phyloP scores from a whole-genome alignment of 2,888 invertebrate genomes.

The Amblyjoppa proteus region DNA sequence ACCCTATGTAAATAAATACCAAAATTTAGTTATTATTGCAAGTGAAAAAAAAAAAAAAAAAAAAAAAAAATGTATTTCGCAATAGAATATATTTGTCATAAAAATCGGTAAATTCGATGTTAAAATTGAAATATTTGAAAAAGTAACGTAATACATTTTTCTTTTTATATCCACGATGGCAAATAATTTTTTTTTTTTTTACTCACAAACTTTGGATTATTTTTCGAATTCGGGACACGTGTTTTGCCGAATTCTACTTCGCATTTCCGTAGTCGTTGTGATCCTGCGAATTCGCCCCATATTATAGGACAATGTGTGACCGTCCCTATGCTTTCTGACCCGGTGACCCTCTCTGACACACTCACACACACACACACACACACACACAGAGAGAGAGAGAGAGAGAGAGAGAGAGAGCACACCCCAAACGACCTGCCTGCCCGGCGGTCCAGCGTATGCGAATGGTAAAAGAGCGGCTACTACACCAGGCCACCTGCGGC shows the following conservation, averaged over 20 bases:
- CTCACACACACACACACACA: neutral
- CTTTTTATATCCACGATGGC: neutral
- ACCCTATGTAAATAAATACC: neutral
- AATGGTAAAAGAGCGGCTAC: conserved; percentile 72
- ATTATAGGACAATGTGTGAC: conserved; percentile 25
- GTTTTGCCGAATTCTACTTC: neutral
- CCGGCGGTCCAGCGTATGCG: conserved; percentile 67
- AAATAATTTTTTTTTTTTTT: neutral
- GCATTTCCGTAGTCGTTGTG: neutral
- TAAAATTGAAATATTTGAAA: neutral
- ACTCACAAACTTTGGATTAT: neutral
- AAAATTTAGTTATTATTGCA: neutral
- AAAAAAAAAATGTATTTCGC: neutral
- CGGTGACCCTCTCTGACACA: conserved; percentile 76
- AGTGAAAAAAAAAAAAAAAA: neutral
- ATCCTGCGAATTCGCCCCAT: neutral
- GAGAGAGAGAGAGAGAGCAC: neutral
- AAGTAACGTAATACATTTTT: no score
- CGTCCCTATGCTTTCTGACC: conserved; percentile 73
- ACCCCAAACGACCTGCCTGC: conserved; percentile 72
- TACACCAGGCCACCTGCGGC: conserved; percentile 78
- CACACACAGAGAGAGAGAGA: neutral
- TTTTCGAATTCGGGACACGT: neutral
- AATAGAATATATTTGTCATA: neutral
- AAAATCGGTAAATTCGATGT: neutral